Percentiles rank a stretch among this genome's conserved stretches.
Evolutionary conservation across 2,113 vertebrate species (phyloP).

Genomic region (Lota lota): DNA sequence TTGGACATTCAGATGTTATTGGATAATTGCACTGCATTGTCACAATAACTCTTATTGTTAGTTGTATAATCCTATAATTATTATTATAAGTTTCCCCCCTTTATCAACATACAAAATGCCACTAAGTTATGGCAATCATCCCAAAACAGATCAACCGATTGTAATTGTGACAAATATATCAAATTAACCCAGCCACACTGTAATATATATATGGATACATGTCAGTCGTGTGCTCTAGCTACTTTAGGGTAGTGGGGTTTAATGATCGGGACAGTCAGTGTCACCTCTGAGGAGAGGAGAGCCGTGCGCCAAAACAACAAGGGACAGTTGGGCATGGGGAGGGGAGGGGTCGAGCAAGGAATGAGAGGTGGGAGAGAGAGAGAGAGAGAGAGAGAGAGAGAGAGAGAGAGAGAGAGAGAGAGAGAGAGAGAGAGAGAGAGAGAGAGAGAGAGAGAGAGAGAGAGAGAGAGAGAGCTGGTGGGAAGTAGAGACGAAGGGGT

Average conservation of each 20-base stretch:
- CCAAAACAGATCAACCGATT: too few species aligned
- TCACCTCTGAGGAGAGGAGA: slow-evolving; percentile 73
- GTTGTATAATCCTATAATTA: too few species aligned
- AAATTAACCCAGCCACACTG: too few species aligned
- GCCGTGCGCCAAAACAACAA: slow-evolving; percentile 53
- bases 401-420: not conserved
- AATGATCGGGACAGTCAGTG: slow-evolving; percentile 70
- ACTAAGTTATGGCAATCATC: too few species aligned
- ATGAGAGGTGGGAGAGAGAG: not conserved
- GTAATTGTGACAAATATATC: too few species aligned
- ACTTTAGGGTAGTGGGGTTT: slow-evolving; percentile 55
- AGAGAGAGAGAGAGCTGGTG: not conserved
- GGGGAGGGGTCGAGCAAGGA: slow-evolving; percentile 3
- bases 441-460: not conserved
- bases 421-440: not conserved
- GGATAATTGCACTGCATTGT: too few species aligned
- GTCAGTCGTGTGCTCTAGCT: slow-evolving; percentile 2
- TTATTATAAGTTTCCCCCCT: too few species aligned
- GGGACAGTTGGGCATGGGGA: slow-evolving; percentile 41
- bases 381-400: not conserved
- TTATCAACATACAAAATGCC: too few species aligned
- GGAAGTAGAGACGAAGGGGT: not conserved
- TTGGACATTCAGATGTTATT: too few species aligned
- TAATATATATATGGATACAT: not conserved
- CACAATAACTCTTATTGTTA: too few species aligned